Conservation (phyloP, 2,797 vertebrate species). For the Manis pentadactyla region DNA sequence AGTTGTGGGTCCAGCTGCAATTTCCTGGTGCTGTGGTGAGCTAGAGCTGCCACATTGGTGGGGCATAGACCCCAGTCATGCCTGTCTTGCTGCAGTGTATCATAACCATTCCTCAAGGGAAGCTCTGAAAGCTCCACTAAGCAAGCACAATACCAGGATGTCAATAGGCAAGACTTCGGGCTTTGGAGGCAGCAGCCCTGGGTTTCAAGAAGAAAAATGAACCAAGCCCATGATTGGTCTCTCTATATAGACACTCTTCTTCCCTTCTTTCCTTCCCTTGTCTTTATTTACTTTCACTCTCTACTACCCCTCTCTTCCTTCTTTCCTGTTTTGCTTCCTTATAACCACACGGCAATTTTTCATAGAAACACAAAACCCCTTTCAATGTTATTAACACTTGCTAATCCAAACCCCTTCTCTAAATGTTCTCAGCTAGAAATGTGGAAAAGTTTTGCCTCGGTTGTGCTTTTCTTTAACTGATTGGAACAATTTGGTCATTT, state of each 20-base stretch:
- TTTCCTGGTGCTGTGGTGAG: background rate
- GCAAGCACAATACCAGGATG: background rate
- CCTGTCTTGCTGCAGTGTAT: background rate
- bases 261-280: background rate
- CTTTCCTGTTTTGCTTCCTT: background rate
- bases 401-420: background rate
- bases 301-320: background rate
- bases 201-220: background rate
- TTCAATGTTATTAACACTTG: background rate
- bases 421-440: constrained; percentile 8
- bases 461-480: background rate
- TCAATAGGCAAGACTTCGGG: background rate
- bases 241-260: background rate
- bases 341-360: background rate
- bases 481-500: background rate
- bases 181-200: background rate
- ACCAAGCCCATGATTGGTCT: background rate
- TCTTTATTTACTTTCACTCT: background rate
- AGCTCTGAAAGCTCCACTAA: background rate
- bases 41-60: background rate
- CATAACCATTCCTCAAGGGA: background rate
- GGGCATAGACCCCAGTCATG: background rate
- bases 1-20: background rate
- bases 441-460: background rate
- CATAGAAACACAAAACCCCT: background rate